Evolutionary conservation across 2,113 vertebrate genomes (phyloP).

Genomic region (Perca schrenkii): DNA sequence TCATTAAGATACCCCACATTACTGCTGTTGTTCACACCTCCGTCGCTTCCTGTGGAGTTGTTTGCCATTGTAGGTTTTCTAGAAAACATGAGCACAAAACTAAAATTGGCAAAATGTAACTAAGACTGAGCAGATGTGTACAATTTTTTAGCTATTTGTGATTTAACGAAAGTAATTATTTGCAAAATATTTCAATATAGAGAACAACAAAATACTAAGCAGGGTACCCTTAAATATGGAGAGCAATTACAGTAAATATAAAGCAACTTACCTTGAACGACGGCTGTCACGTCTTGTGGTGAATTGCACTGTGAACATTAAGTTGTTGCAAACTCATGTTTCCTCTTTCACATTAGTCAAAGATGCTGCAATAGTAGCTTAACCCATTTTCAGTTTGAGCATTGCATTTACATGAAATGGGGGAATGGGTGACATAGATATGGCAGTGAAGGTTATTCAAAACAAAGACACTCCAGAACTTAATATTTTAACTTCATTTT

Average conservation of each 20-base stretch:
- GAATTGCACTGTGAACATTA: background rate
- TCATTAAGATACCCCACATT: background rate
- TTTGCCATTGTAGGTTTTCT: constrained; percentile 17
- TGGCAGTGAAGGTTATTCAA: background rate
- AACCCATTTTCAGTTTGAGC: background rate
- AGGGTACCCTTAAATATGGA: background rate
- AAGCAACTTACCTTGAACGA: constrained; percentile 18
- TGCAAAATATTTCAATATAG: background rate
- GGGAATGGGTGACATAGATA: no score
- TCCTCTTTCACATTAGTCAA: constrained; percentile 39
- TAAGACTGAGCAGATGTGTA: background rate
- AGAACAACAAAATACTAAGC: background rate
- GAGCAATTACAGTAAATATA: background rate
- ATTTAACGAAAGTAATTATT: background rate
- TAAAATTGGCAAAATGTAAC: background rate
- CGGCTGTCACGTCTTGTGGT: rapidly evolving
- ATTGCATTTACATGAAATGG: background rate
- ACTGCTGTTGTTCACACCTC: rapidly evolving
- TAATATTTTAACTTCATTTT: background rate
- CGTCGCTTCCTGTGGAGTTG: background rate
- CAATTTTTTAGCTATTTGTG: background rate
- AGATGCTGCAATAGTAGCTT: background rate
- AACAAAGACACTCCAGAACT: background rate
- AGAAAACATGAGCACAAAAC: constrained; percentile 20
- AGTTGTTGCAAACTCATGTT: background rate